phyloP scores from a whole-genome alignment of 2,888 invertebrate species.

The Trachelus iudaicus region DNA sequence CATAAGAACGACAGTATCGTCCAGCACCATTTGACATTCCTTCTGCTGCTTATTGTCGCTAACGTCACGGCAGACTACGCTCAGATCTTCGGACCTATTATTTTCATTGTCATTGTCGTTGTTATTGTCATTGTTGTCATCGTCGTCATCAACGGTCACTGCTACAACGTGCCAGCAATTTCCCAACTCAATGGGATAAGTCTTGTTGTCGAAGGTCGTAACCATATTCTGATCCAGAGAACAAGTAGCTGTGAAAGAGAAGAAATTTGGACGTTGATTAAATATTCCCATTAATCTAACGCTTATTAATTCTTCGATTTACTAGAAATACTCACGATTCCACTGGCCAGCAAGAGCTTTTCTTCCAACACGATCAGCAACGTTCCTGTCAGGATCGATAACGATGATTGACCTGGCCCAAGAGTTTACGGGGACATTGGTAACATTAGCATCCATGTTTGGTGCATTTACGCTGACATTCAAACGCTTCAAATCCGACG shows the following conservation, averaged over 20 bases:
- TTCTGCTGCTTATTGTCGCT: conserved; percentile 56
- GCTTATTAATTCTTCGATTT: not conserved
- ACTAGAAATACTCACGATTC: conserved; percentile 68
- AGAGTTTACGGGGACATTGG: conserved; percentile 65
- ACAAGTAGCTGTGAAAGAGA: conserved; percentile 70
- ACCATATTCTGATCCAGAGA: conserved; percentile 70
- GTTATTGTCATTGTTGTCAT: conserved; percentile 22
- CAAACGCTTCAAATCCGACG: conserved; percentile 65
- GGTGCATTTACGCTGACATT: conserved; percentile 67
- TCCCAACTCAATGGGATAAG: conserved; percentile 69
- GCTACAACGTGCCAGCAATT: conserved; percentile 74
- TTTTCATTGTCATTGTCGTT: conserved; percentile 38
- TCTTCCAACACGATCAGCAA: conserved; percentile 55
- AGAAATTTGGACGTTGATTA: not conserved
- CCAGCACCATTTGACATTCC: conserved; percentile 66
- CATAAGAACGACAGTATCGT: conserved; percentile 62
- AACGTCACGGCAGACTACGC: conserved; percentile 64
- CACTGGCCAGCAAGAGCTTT: conserved; percentile 64
- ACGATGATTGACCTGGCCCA: conserved; percentile 64
- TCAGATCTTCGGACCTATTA: conserved; percentile 57
- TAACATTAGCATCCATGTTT: conserved; percentile 58
- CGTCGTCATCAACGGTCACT: conserved; percentile 63
- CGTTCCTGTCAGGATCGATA: conserved; percentile 67
- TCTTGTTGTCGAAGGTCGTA: conserved; percentile 75
- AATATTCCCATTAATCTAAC: not conserved